Conservation (phyloP, 1,140 invertebrate genomes). For the Colletes latitarsis region DNA sequence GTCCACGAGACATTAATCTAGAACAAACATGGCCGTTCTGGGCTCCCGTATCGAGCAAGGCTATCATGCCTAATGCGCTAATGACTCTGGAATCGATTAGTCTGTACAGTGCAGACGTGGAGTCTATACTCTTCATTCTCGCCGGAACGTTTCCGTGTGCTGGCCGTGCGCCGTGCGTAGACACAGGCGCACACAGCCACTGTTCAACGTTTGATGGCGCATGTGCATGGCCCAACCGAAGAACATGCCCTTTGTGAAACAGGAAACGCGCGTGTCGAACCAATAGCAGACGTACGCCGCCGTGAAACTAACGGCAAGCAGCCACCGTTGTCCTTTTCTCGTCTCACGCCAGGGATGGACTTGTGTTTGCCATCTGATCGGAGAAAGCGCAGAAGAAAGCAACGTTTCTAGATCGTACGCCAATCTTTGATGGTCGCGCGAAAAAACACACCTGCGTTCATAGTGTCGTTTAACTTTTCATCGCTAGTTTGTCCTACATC, state of each 20-base stretch:
- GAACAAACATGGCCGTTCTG: conserved; percentile 75
- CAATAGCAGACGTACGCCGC: not conserved
- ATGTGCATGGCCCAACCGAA: not conserved
- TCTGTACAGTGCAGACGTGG: not conserved
- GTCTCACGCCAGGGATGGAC: not conserved
- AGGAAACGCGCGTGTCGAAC: not conserved
- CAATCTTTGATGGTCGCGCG: no score
- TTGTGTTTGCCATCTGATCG: not conserved
- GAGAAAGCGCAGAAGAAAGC: no score
- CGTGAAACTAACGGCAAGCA: not conserved
- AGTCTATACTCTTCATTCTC: conserved; percentile 27
- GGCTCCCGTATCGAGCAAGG: conserved; percentile 62
- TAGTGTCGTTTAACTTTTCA: no score
- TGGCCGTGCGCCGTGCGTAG: no score
- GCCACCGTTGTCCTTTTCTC: not conserved
- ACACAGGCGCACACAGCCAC: no score
- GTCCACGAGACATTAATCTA: conserved; percentile 76
- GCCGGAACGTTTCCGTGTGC: not conserved
- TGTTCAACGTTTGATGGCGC: no score
- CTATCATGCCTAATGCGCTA: conserved; percentile 75
- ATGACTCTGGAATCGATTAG: conserved; percentile 77
- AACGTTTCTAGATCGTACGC: no score
- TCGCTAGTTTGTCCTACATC: no score
- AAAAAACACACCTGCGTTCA: not conserved
- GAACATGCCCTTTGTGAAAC: conserved; percentile 7